phyloP scores from a whole-genome alignment of 2,113 vertebrate species.

The Myiozetetes cayanensis region DNA sequence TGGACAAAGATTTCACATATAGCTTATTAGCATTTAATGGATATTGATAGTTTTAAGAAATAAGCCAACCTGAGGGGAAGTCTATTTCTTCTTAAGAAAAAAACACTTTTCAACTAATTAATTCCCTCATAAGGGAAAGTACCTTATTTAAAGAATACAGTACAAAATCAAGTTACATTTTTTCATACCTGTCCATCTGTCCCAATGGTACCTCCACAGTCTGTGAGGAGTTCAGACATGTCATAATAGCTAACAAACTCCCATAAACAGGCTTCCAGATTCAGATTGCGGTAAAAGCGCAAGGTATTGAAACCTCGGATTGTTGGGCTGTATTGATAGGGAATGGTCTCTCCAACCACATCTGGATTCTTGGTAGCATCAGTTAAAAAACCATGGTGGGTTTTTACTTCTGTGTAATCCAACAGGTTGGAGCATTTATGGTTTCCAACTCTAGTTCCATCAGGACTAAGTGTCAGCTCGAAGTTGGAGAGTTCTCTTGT shows the following conservation, averaged over 20 bases:
- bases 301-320: conserved; percentile 82
- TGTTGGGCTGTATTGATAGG: conserved; percentile 84
- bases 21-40: background rate
- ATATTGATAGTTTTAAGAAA: background rate
- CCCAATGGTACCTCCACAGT: conserved; percentile 89
- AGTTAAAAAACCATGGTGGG: conserved; percentile 88
- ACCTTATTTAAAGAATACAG: background rate
- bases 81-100: background rate
- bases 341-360: conserved; percentile 79
- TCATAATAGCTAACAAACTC: conserved; percentile 92
- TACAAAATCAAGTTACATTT: background rate
- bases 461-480: conserved; percentile 90
- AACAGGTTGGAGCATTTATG: conserved; percentile 94
- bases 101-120: background rate
- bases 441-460: conserved; percentile 88
- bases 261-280: conserved; percentile 93
- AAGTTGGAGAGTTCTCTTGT: conserved; percentile 91
- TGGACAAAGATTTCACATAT: background rate
- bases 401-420: conserved; percentile 87
- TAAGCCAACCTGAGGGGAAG: background rate
- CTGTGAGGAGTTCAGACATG: conserved; percentile 92
- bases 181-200: conserved; percentile 87
- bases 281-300: conserved; percentile 90
- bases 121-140: background rate
- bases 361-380: conserved; percentile 76